Base-by-base conservation (phyloP, 2,797 vertebrate genomes). In the Tympanoctomys barrerae region DNA sequence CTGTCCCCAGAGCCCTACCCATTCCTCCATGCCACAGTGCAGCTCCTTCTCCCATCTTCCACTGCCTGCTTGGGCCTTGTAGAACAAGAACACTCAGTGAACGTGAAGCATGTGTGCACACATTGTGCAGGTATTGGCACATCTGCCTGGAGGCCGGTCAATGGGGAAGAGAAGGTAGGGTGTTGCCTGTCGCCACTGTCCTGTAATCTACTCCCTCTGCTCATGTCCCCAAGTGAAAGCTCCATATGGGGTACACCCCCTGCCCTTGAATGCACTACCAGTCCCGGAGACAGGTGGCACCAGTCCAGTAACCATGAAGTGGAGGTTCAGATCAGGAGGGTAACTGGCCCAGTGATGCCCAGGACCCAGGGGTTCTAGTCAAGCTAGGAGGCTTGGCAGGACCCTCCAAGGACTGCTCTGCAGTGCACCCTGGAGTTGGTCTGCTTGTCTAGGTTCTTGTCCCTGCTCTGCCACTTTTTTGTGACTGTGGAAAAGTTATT, bases 41-140 rank as follows among this genome's bases (percentile, higher is more conserved):
- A 9, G 28, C 68, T 82, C 31, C 46, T 73, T 19, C n/a, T 7
- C 42, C 5, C 2, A 7, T 11, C 9, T 26, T 77, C 21, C 64
- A 64, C 54, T 49, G 42, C 46, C 46, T 66, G 19, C 0, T 0
- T 90, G 91, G 88, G 49, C 59, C 3, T 92, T 59, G 52, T 59
- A 95, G 91, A 96, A 96, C 39, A 84, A 94, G 87, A 68, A 42
- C 5, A 0, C 0, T 61, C 94, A 89, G 21, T 90, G 79, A 71
- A 87, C 6, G 1, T 54, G 46, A 64, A 66, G 52, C 26, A 46
- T 33, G n/a, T 2, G 1, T 19, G 39, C 39, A 39, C 39, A 39
- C 39, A 39, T 39, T 39, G 39, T 19, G 31, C 19, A 54, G 71
- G 26, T 36, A 2, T 0, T 73, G 62, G 49, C 39, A 33, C 62